Conservation (phyloP, 2,113 vertebrate species). For the Felis chaus region DNA sequence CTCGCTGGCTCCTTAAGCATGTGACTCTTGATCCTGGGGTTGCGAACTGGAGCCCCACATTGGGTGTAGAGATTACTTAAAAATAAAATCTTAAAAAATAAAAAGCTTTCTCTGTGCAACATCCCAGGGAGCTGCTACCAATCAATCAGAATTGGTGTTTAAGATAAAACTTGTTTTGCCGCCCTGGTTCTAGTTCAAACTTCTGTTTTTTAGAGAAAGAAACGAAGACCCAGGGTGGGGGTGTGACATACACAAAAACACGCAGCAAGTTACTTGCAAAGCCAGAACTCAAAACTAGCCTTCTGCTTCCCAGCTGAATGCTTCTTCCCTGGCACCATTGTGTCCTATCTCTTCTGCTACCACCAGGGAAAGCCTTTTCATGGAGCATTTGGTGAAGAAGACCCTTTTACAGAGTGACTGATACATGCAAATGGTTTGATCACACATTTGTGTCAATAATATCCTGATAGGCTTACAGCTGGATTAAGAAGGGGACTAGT, state of each 20-base stretch:
- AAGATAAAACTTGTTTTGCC: background rate
- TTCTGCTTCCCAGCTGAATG: background rate
- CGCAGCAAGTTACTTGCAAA: background rate
- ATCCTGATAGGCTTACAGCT: background rate
- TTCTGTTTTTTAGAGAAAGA: background rate
- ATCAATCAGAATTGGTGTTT: background rate
- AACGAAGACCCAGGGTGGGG: background rate
- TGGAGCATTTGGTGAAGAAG: background rate
- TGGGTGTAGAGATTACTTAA: background rate
- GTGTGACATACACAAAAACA: background rate
- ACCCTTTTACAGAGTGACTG: background rate
- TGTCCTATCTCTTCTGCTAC: background rate
- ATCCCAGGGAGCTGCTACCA: background rate
- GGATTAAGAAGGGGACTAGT: background rate
- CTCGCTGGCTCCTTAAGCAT: background rate
- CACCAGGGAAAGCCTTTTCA: background rate
- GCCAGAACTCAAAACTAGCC: background rate
- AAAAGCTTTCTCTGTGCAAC: background rate
- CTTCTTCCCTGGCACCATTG: accelerated
- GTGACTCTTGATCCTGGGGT: background rate
- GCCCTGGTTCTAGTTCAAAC: background rate
- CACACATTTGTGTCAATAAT: background rate
- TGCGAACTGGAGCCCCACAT: background rate
- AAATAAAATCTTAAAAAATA: background rate
- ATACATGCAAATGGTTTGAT: background rate